A percentile compares a stretch with the other conserved stretches of the same genome.
These are phyloP conservation scores for Heterodera carotae DNA, from an alignment of 1,140 invertebrate genomes.

Conservation along the genomic window DNA sequence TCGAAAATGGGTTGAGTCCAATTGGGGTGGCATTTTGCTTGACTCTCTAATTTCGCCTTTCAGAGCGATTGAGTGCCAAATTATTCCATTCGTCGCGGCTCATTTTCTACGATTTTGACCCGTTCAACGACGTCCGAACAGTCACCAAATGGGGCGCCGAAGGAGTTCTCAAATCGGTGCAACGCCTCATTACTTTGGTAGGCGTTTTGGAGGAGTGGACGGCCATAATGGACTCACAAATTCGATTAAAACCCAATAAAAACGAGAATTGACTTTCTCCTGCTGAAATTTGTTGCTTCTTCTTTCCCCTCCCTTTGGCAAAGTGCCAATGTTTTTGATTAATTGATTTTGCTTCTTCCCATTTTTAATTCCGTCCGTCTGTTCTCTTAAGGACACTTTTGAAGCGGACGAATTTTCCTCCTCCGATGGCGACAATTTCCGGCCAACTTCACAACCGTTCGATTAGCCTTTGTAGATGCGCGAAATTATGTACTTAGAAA, in stretches of 20 bases:
- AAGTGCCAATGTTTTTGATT: too few species aligned
- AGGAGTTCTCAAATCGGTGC: neutral
- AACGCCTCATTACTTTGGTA: slow-evolving; percentile 1
- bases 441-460: neutral
- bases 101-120: slow-evolving; percentile 7
- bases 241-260: too few species aligned
- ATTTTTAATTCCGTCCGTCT: too few species aligned
- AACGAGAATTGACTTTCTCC: too few species aligned
- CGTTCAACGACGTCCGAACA: neutral
- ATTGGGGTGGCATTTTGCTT: neutral
- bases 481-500: neutral
- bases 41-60: neutral
- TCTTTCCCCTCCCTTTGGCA: too few species aligned
- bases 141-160: neutral
- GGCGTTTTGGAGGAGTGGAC: neutral
- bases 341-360: too few species aligned
- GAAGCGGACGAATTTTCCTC: neutral
- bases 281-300: too few species aligned
- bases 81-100: neutral
- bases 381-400: neutral
- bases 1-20: neutral
- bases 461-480: neutral
- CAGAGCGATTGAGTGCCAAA: neutral
- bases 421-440: neutral
- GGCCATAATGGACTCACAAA: too few species aligned